phyloP scores from a whole-genome alignment of 1,140 invertebrate genomes.

The Hesperophylax magnus region DNA sequence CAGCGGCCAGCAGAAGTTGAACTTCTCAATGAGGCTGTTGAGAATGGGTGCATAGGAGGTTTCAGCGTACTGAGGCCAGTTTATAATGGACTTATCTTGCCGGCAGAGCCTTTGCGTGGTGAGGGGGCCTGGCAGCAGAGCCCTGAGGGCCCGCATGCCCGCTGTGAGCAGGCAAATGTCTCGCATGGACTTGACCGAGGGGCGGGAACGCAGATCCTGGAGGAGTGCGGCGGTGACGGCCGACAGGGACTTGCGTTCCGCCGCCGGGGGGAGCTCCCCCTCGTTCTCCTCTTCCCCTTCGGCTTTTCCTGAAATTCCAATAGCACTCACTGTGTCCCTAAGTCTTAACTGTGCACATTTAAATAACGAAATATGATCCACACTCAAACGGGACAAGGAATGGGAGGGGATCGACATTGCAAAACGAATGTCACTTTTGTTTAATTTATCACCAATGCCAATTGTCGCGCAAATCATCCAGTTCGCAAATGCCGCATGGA shows the following conservation, averaged over 20 bases:
- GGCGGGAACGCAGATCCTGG: conserved; percentile 60
- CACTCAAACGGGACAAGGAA: conserved; percentile 1
- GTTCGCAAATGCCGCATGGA: too few relatives aligned
- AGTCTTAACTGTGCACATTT: conserved; percentile 40
- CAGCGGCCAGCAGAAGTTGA: conserved; percentile 71
- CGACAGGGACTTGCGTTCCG: conserved; percentile 25
- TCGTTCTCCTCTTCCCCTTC: background rate
- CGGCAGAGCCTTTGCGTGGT: conserved; percentile 74
- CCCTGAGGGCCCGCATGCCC: conserved; percentile 59
- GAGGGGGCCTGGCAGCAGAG: conserved; percentile 73
- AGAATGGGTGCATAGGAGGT: conserved; percentile 66
- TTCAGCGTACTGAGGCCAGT: conserved; percentile 64
- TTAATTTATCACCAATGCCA: background rate
- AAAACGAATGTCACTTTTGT: conserved; percentile 13
- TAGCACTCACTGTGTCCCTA: conserved; percentile 56
- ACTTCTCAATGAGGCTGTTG: conserved; percentile 65
- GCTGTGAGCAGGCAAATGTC: conserved; percentile 62
- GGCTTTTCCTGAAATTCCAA: conserved; percentile 62
- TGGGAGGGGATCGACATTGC: background rate
- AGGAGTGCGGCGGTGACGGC: conserved; percentile 10
- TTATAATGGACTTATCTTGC: conserved; percentile 56
- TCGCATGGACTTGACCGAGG: conserved; percentile 64
- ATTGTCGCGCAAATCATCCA: too few relatives aligned
- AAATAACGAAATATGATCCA: conserved; percentile 23
- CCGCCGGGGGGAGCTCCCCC: background rate